Evolutionary conservation across 2,113 vertebrate genomes (phyloP).

Genomic region (Crotalus horridus): DNA sequence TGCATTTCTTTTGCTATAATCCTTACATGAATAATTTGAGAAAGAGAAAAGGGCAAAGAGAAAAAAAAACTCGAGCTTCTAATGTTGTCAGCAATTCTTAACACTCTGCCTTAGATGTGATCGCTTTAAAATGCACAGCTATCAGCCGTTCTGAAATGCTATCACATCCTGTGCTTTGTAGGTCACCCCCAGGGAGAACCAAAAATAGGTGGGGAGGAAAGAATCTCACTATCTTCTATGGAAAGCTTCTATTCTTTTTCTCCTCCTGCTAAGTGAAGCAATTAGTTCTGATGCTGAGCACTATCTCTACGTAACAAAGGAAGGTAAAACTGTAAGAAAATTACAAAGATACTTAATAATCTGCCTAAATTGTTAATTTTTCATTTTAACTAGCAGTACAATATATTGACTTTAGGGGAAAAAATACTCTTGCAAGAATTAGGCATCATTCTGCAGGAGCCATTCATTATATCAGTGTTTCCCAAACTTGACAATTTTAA

Average conservation of each 20-base stretch:
- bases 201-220: neutral
- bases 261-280: neutral
- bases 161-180: slow-evolving; percentile 15
- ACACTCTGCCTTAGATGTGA: slow-evolving; percentile 7
- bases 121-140: slow-evolving; percentile 21
- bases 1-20: slow-evolving; percentile 8
- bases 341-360: neutral
- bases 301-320: neutral
- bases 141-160: slow-evolving; percentile 5
- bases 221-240: neutral
- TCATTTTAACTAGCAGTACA: neutral
- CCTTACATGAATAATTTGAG: slow-evolving; percentile 11
- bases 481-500: too few species aligned
- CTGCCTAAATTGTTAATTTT: neutral
- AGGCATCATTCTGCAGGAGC: neutral
- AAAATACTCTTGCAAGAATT: neutral
- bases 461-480: slow-evolving; percentile 8
- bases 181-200: slow-evolving; percentile 10
- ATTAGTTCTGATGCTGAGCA: neutral
- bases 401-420: neutral
- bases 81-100: slow-evolving; percentile 22
- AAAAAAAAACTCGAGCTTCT: slow-evolving; percentile 7
- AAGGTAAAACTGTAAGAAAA: slow-evolving; percentile 7
- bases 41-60: slow-evolving; percentile 18
- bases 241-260: neutral